Evolutionary conservation across 2,888 invertebrate species (phyloP), one percentile per base, ranked within the genome.

Genomic region (Scaptomyza cyrtandrae): DNA sequence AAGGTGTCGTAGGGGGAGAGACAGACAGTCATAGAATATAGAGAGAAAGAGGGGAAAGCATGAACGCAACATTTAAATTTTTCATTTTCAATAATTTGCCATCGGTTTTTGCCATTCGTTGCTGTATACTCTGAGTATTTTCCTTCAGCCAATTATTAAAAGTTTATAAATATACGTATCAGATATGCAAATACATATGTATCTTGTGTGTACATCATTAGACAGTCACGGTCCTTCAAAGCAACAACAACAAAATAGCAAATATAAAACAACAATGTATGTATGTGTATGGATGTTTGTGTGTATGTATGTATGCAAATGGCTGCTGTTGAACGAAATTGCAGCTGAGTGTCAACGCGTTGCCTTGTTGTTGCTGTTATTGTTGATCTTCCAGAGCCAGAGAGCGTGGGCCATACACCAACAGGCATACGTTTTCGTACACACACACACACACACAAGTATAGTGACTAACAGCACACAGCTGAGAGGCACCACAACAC

Each of bases 331-430:
- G 35, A 57, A 56, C 49, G 39, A 62, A 66, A 69, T 75, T 86
- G 70, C 80, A 86, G 86, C 84, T 83, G 80, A 83, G 77, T 86
- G 57, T 73, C 64, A 64, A 75, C 70, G 55, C 70, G 53, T 16
- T 60, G 53, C 29, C 41, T 16, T 41, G 57, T 64, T 63, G 43
- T n/a, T 37, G 56, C 62, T 63, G 45, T 46, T 71, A 69, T 39
- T 71, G 71, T 50, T 81, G 87, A 82, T 82, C 87, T 81, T 81
- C 70, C 85, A 81, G 78, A 80, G 77, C 33, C 48, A 61, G 65
- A 77, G 64, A 75, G 78, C 73, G 77, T 77, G 81, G 71, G 68
- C 64, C 45, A 44, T 39, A 63, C 57, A 65, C 55, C 57, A 43
- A 60, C 41, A 58, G 11, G 37, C 56, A 37, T 11, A 54, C 19